Conservation (phyloP, 2,888 invertebrate genomes). For the Dyspetes luteomarginatus region DNA sequence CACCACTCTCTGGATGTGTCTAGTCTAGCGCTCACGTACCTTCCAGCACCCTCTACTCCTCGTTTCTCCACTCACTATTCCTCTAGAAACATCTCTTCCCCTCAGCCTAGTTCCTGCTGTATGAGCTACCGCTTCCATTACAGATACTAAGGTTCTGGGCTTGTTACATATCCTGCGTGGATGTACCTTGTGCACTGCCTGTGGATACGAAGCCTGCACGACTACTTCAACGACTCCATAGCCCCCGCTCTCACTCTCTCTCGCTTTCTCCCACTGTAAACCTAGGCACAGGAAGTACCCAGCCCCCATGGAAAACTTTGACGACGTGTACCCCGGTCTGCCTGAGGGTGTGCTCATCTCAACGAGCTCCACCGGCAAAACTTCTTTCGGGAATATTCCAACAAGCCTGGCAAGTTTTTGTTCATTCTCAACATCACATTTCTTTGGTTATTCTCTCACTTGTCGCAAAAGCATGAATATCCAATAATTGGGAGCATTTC, state of each 20-base stretch:
- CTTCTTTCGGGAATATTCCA: constrained; percentile 45
- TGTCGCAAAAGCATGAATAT: too few species aligned
- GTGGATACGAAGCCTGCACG: constrained; percentile 38
- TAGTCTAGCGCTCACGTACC: constrained; percentile 39
- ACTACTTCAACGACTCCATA: constrained; percentile 51
- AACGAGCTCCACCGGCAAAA: constrained; percentile 10
- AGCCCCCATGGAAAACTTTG: constrained; percentile 53
- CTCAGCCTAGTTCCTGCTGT: constrained; percentile 32
- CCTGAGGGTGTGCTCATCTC: constrained; percentile 39
- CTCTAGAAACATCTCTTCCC: not conserved
- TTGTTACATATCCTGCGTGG: constrained; percentile 38
- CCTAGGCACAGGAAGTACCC: constrained; percentile 2
- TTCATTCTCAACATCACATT: constrained; percentile 31
- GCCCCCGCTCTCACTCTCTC: constrained; percentile 37
- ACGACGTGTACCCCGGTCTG: constrained; percentile 36
- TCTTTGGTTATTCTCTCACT: too few species aligned
- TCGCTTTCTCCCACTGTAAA: too few species aligned
- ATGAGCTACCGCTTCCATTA: constrained; percentile 38
- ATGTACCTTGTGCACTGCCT: constrained; percentile 4
- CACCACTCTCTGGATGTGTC: constrained; percentile 56
- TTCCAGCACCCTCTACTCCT: not conserved
- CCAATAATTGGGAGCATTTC: too few species aligned
- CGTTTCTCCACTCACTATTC: constrained; percentile 29
- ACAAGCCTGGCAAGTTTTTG: constrained; percentile 29
- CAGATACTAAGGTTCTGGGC: constrained; percentile 38